Evolutionary conservation across 2,888 invertebrate species (phyloP), one percentile per base, ranked within the genome.

Genomic region (Eledone cirrhosa): DNA sequence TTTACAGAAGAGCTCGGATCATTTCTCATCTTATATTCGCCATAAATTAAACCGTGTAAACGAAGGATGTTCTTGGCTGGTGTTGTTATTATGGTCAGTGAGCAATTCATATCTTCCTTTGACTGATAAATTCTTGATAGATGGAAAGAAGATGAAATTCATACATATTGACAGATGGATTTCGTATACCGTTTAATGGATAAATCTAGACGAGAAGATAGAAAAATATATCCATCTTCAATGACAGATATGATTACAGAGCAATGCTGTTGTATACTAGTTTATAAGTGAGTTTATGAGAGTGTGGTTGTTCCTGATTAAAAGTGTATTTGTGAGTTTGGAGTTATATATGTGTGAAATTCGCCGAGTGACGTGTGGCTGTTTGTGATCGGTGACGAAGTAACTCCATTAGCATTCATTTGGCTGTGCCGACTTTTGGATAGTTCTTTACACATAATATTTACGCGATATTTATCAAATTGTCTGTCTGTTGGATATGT

Each of bases 81-180:
- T 41, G 41, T 41, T 41, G 41, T 41, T 41, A 41, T 69, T 69
- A 69, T 69, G 69, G 69, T 41, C 19, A 69, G 33, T 41, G 69
- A 69, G 33, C 33, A 69, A 69, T 31, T 27, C 69, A 69, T 69
- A 69, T 69, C n/a, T 69, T 69, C 33, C 69, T 69, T 69, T 69
- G 69, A 69, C 69, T 33, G 33, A 31, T 69, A 33, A 69, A 69
- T 69, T 19, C 33, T 31, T 69, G 69, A 69, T 69, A 69, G 41
- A 69, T 69, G 69, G 33, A 69, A 69, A 69, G 69, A 69, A 69
- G 69, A 69, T 69, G 69, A 69, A 69, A 69, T 69, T 69, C 69
- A 69, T 69, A n/a, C 31, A 29, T 41, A 33, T 22, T 69, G 69
- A 69, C 69, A 69, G 69, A 69, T 69, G 69, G 69, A 69, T 69